phyloP scores from a whole-genome alignment of 2,888 invertebrate species.

The Elgonia sp. region DNA sequence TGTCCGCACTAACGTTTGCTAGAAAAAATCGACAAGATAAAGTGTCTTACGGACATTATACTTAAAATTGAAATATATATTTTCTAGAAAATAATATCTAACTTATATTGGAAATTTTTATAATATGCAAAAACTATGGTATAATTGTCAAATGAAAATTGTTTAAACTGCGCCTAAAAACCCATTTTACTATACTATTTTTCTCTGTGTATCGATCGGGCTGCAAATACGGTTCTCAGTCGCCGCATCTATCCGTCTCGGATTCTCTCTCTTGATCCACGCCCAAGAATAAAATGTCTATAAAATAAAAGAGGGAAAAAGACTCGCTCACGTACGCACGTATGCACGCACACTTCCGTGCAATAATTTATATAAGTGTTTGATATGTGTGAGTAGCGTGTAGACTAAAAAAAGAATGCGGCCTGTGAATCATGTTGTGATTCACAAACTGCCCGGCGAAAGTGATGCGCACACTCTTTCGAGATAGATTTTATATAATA shows the following conservation, averaged over 20 bases:
- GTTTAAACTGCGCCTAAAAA: too few species aligned
- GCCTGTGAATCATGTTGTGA: conserved; percentile 60
- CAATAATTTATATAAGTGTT: conserved; percentile 47
- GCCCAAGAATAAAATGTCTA: conserved; percentile 74
- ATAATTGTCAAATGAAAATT: too few species aligned
- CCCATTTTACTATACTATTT: too few species aligned
- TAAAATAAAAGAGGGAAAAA: conserved; percentile 65
- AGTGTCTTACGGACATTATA: too few species aligned
- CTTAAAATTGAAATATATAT: too few species aligned
- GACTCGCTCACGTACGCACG: conserved; percentile 19
- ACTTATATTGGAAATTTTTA: too few species aligned
- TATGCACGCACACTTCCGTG: conserved; percentile 35
- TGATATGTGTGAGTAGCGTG: neutral
- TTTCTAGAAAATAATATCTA: too few species aligned
- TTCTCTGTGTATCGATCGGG: conserved; percentile 64
- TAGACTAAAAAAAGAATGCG: conserved; percentile 57
- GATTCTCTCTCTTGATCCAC: conserved; percentile 71
- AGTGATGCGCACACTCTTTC: conserved; percentile 68
- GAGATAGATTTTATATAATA: conserved; percentile 56
- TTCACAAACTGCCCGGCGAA: conserved; percentile 64
- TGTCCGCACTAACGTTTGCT: too few species aligned
- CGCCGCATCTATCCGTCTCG: conserved; percentile 71
- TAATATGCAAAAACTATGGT: too few species aligned
- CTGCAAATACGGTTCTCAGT: conserved; percentile 59
- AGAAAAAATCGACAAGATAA: too few species aligned